phyloP scores from a whole-genome alignment of 2,113 vertebrate species.

The Ceyx margarethae region DNA sequence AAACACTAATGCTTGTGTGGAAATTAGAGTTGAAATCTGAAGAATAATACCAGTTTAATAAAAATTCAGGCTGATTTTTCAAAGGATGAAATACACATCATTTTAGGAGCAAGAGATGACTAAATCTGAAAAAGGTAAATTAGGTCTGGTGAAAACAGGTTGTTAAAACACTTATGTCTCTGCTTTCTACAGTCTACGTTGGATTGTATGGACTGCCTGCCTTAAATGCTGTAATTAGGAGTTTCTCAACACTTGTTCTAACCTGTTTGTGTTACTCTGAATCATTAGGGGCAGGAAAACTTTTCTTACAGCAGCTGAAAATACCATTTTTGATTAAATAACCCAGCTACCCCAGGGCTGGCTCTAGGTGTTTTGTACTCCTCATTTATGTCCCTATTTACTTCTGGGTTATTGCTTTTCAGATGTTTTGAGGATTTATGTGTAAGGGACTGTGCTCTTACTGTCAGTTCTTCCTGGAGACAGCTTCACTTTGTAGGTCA shows the following conservation, averaged over 20 bases:
- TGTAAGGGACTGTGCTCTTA: not conserved
- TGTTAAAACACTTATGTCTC: not conserved
- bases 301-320: not conserved
- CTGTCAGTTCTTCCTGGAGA: not conserved
- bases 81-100: not conserved
- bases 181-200: constrained; percentile 9
- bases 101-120: not conserved
- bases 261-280: constrained; percentile 43
- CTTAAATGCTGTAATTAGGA: constrained; percentile 17
- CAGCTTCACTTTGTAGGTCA: not conserved
- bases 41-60: not conserved
- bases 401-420: not conserved
- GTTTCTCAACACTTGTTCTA: constrained; percentile 32
- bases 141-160: not conserved
- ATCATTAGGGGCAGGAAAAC: constrained; percentile 24
- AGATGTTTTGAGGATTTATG: not conserved
- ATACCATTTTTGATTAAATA: not conserved
- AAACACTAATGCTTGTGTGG: not conserved
- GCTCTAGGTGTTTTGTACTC: not conserved
- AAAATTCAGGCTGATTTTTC: not conserved
- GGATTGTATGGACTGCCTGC: not conserved
- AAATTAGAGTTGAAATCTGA: not conserved
- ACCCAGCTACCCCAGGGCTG: not conserved
- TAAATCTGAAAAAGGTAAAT: constrained; percentile 3
- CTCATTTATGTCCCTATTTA: not conserved